Evolutionary conservation across 2,113 vertebrate genomes (phyloP).

Genomic region (Mobula birostris): DNA sequence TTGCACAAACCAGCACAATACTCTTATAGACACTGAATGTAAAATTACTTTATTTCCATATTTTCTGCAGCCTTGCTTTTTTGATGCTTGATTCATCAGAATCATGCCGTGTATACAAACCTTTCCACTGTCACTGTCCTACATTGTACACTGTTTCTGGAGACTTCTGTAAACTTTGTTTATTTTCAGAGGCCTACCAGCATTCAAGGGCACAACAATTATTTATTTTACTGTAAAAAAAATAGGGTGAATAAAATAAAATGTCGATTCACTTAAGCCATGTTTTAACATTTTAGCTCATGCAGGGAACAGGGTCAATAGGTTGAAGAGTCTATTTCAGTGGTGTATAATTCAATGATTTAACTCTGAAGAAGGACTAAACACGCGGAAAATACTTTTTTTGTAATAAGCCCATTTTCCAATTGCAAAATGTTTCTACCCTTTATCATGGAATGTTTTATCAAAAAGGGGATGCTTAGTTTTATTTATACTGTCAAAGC

Average conservation of each 20-base stretch:
- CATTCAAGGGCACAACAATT: background rate
- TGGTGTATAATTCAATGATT: background rate
- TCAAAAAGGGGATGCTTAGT: background rate
- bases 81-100: too few relatives aligned
- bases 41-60: too few relatives aligned
- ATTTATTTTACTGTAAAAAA: background rate
- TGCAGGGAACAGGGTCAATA: too few relatives aligned
- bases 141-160: too few relatives aligned
- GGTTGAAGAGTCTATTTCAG: too few relatives aligned
- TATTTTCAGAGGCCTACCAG: background rate
- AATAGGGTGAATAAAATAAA: background rate
- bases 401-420: too few relatives aligned
- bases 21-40: too few relatives aligned
- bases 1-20: background rate
- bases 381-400: background rate
- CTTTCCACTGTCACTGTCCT: too few relatives aligned
- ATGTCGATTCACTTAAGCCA: background rate
- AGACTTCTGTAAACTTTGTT: background rate
- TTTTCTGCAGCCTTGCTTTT: too few relatives aligned
- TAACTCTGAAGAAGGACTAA: background rate
- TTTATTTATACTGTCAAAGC: background rate
- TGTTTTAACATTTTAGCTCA: too few relatives aligned
- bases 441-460: background rate
- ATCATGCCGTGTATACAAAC: too few relatives aligned
- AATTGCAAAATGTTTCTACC: too few relatives aligned